A percentile compares a stretch with the other conserved stretches of the same genome.
Conservation (phyloP, 53 echinoderm and acorn worm genomes). For the Luidia sarsii region DNA sequence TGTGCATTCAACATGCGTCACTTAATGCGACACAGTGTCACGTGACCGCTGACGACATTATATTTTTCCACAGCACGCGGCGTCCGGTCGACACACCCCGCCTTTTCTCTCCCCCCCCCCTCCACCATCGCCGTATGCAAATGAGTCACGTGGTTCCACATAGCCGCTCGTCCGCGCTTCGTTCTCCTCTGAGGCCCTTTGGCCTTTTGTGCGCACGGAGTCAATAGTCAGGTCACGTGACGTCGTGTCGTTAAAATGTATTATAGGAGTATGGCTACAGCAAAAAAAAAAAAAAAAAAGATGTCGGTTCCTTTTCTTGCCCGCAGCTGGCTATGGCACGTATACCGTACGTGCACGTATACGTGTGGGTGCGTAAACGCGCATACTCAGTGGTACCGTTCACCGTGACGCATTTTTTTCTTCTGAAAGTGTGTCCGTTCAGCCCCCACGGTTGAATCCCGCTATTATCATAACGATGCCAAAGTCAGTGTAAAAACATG, state of each 20-base stretch:
- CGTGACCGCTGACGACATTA: constrained; percentile 31
- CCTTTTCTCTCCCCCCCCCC: constrained; percentile 45
- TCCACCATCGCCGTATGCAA: constrained; percentile 55
- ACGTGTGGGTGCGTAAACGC: not conserved
- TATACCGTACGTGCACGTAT: too few relatives aligned
- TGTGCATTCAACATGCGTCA: not conserved
- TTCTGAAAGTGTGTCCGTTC: too few relatives aligned
- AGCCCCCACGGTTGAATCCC: too few relatives aligned
- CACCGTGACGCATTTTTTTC: constrained; percentile 4
- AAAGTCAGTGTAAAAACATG: too few relatives aligned
- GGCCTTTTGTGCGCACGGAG: constrained; percentile 58
- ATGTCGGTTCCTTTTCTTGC: not conserved
- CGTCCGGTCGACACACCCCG: constrained; percentile 40
- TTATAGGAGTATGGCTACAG: constrained; percentile 38
- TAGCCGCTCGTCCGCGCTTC: constrained; percentile 36
- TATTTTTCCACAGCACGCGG: constrained; percentile 6
- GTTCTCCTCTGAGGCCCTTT: constrained; percentile 24
- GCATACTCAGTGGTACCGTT: not conserved
- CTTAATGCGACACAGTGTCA: constrained; percentile 31
- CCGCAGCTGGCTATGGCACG: too few relatives aligned
- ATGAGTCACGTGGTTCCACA: constrained; percentile 42
- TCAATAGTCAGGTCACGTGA: constrained; percentile 47
- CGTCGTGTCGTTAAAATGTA: constrained; percentile 7
- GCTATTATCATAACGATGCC: too few relatives aligned
- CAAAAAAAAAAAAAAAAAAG: not conserved